Base-by-base conservation (phyloP, 2,797 vertebrate species). In the Labeo calbasu region DNA sequence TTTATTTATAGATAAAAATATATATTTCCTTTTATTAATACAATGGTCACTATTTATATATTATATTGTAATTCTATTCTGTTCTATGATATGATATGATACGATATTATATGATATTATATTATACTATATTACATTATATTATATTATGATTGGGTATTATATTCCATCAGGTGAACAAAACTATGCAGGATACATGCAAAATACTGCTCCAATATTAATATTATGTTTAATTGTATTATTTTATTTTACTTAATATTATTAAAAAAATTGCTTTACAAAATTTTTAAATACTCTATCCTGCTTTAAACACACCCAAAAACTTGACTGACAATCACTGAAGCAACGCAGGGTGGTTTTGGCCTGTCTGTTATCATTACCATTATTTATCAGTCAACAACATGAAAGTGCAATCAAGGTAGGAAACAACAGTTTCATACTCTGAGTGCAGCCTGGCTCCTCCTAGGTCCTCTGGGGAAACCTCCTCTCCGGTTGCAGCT, bases 401-500 rank as follows among this genome's bases (percentile, higher is more conserved):
- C 19, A 59, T 57, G 19, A 36, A 70, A 59, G 25, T 46, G 15
- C 10, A 8, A 59, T 36, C 6, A 8, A 65, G 6, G 25, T 2
- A 14, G 17, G 81, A 48, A 68, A 46, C 48, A 15, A 92, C 94
- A 46, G 43, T 46, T 46, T 46, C 43, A 0, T 91, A 97, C 96
- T 92, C 89, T 0, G 96, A 92, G 48, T 98, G 96, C 51, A 98
- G 91, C n/a, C 50, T 94, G 59, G 96, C 96, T 91, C 97, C 96
- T 87, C 96, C 97, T 5, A 98, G 93, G 0, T 97, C 92, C 84
- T 98, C 96, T 0, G 96, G 92, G 10, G 94, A 91, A 70, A 97
- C 96, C 0, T 95, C 90, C 88, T 98, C 96, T 32, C 97, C 97
- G 0, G 96, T 97, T 19, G 97, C 96, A 55, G 97, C 97, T 91